These are phyloP conservation scores for Icerya purchasi DNA, from an alignment of 2,888 invertebrate genomes.

Conservation along the genomic window DNA sequence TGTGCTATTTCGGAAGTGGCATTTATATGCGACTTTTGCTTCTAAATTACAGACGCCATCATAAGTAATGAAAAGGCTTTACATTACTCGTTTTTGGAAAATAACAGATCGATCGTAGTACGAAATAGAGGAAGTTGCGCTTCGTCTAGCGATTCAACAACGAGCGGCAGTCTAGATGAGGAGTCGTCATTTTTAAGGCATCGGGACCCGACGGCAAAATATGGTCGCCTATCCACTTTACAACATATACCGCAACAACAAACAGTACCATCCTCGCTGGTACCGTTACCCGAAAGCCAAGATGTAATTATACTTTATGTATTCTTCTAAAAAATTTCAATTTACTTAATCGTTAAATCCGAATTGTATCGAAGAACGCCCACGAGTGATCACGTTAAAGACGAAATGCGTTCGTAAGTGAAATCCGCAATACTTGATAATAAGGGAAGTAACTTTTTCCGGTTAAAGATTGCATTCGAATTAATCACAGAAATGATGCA, in stretches of 20 bases:
- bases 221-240: constrained; percentile 5
- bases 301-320: too few species aligned
- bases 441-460: too few species aligned
- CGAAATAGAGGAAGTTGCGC: constrained; percentile 23
- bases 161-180: constrained; percentile 23
- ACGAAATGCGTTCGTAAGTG: too few species aligned
- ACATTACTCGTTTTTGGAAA: not conserved
- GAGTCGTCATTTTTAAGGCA: constrained; percentile 24
- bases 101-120: not conserved
- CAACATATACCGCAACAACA: constrained; percentile 5
- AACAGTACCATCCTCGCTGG: not conserved
- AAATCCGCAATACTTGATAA: too few species aligned
- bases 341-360: too few species aligned
- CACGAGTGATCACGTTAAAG: too few species aligned
- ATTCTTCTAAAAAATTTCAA: too few species aligned
- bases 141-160: constrained; percentile 22
- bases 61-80: not conserved
- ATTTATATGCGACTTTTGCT: too few species aligned
- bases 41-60: not conserved
- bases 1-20: too few species aligned
- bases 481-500: too few species aligned
- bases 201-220: constrained; percentile 16
- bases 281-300: not conserved
- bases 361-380: too few species aligned
- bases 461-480: too few species aligned